These are phyloP conservation scores for Tylochromis polylepis DNA, from an alignment of 2,113 vertebrate genomes.

Conservation along the genomic window DNA sequence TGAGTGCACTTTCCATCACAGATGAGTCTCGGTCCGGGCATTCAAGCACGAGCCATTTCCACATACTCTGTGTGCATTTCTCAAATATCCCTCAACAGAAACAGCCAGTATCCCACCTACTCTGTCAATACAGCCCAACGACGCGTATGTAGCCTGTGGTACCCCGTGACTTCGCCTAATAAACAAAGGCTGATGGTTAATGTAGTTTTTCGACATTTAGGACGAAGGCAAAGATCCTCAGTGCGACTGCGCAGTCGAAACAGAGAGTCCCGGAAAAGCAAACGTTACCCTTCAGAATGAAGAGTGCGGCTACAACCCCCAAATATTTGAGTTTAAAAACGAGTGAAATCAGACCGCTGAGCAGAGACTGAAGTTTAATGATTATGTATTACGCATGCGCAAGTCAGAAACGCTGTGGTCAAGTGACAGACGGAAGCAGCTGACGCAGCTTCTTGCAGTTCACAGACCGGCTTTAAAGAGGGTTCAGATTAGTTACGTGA, in stretches of 20 bases:
- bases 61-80: neutral
- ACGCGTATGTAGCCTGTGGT: neutral
- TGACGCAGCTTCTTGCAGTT: neutral
- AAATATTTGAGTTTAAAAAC: neutral
- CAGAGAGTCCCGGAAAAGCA: neutral
- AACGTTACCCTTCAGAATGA: neutral
- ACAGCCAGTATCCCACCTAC: neutral
- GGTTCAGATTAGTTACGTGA: neutral
- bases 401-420: neutral
- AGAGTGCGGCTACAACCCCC: neutral
- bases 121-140: neutral
- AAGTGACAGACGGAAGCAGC: neutral
- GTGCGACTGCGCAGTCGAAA: neutral
- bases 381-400: neutral
- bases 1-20: neutral
- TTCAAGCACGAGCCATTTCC: neutral
- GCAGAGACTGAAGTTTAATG: neutral
- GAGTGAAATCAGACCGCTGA: neutral
- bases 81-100: neutral
- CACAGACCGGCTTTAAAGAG: neutral
- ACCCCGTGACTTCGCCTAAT: neutral
- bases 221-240: neutral
- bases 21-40: neutral
- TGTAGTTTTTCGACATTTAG: neutral
- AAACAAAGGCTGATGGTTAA: conserved; percentile 17